Evolutionary conservation across 92 coral and sea anemone species (phyloP), one percentile per base, ranked within the genome.

Genomic region (Ricordea florida): DNA sequence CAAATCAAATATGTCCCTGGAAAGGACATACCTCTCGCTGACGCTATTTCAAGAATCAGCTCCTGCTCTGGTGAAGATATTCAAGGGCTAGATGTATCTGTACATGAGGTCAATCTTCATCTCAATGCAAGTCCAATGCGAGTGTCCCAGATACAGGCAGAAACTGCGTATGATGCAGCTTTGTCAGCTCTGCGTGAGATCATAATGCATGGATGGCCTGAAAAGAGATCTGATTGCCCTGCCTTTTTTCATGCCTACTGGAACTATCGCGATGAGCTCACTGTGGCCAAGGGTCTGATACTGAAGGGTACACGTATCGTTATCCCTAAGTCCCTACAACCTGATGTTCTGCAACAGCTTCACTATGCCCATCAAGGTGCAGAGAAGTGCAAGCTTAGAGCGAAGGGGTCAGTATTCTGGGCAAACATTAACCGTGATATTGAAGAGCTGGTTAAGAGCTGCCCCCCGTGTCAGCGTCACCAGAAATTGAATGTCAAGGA

Each of bases 321-420:
- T 9, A 74, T 74, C 29, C 62, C 83, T 30, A 56, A 74, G 55
- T 15, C 46, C 2, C 42, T 75, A 21, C 73, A 83, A 30, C 65
- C 79, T 15, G 63, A 46, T 63, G 79, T 83, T 5, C 55, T 83
- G 63, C 10, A 66, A 22, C 83, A 75, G 50, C 69, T 83, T 23
- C 82, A 57, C 62, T 74, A 73, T 56, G 88, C 65, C 18, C 71
- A 83, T 43, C 71, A 83, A 46, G 72, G 83, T 4, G 64, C 66
- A 2, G 87, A 85, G 48, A 78, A 78, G 22, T 78, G 85, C 24
- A 85, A 85, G 52, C 85, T 79, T 2, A 62, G 82, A 49, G 90
- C 76, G 3, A 85, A 71, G 45, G 90, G 90, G 27, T 85, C 90
- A 10, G 81, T 78, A 7, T 85, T 78, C 58, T 71, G 78, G 90